phyloP scores from a whole-genome alignment of 2,888 invertebrate species.

The Andrena bucephala region DNA sequence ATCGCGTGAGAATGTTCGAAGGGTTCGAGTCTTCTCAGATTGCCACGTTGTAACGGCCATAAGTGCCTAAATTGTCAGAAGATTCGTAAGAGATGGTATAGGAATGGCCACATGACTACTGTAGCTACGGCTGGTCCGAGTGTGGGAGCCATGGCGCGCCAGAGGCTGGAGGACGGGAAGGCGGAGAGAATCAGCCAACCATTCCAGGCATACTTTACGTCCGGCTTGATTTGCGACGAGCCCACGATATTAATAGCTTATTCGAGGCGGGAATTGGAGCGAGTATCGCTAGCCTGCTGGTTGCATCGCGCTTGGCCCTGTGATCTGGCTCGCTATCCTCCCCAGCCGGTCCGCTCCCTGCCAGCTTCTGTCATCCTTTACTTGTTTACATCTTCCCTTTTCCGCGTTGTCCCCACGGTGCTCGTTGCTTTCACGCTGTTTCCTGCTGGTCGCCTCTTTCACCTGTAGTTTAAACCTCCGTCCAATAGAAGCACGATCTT shows the following conservation, averaged over 20 bases:
- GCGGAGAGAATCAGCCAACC: constrained; percentile 60
- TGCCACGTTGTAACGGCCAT: constrained; percentile 8
- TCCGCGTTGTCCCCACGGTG: constrained; percentile 3
- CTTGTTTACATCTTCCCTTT: constrained; percentile 51
- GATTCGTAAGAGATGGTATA: constrained; percentile 5
- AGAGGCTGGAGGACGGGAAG: constrained; percentile 32
- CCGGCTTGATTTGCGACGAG: constrained; percentile 77
- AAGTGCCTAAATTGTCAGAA: constrained; percentile 4
- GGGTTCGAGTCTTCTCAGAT: neutral
- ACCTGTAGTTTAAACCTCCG: neutral
- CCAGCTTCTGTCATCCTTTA: constrained; percentile 41
- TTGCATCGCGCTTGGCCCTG: constrained; percentile 52
- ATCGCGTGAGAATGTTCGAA: too few species aligned
- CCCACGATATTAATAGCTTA: constrained; percentile 76
- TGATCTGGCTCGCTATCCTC: constrained; percentile 35
- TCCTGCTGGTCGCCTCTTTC: constrained; percentile 15
- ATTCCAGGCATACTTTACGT: constrained; percentile 78
- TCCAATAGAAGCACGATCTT: neutral
- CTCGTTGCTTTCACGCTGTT: constrained; percentile 20
- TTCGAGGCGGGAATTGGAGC: constrained; percentile 78
- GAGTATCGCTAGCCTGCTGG: constrained; percentile 58
- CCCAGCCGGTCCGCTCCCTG: constrained; percentile 30
- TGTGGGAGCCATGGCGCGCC: constrained; percentile 34
- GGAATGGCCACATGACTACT: constrained; percentile 18
- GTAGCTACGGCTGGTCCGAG: constrained; percentile 8